phyloP scores from a whole-genome alignment of 2,113 vertebrate species.

The Oryzias curvinotus region DNA sequence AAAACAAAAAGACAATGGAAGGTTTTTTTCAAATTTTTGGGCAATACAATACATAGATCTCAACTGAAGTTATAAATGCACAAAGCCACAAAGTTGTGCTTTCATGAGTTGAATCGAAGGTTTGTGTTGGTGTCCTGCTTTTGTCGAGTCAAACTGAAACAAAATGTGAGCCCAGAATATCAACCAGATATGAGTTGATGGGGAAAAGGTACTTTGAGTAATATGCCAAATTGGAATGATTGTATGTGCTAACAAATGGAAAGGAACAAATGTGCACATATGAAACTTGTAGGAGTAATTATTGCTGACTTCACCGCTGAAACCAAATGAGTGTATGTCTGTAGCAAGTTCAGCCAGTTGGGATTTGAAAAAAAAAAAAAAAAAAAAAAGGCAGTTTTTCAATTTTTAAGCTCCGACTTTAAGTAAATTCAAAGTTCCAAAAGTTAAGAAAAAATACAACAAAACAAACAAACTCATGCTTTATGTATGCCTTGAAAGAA shows the following conservation, averaged over 20 bases:
- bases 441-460: background rate
- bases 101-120: constrained; percentile 31
- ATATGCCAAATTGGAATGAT: constrained; percentile 39
- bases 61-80: background rate
- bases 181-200: constrained; percentile 8
- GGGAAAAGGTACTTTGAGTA: constrained; percentile 37
- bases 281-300: constrained; percentile 36
- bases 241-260: constrained; percentile 48
- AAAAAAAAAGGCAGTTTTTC: background rate
- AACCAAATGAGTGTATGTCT: background rate
- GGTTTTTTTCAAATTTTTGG: too few relatives aligned
- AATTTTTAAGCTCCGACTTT: constrained; percentile 10
- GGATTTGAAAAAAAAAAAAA: background rate
- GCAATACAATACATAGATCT: background rate
- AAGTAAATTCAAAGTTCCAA: constrained; percentile 1
- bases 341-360: constrained; percentile 13
- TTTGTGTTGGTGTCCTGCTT: constrained; percentile 36
- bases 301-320: constrained; percentile 36
- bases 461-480: background rate
- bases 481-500: background rate
- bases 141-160: constrained; percentile 53
- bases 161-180: constrained; percentile 35
- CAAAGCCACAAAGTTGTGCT: constrained; percentile 6
- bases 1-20: too few relatives aligned
- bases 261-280: constrained; percentile 55